Base-by-base conservation (phyloP, 2,888 invertebrate species). In the Linyphia triangularis region DNA sequence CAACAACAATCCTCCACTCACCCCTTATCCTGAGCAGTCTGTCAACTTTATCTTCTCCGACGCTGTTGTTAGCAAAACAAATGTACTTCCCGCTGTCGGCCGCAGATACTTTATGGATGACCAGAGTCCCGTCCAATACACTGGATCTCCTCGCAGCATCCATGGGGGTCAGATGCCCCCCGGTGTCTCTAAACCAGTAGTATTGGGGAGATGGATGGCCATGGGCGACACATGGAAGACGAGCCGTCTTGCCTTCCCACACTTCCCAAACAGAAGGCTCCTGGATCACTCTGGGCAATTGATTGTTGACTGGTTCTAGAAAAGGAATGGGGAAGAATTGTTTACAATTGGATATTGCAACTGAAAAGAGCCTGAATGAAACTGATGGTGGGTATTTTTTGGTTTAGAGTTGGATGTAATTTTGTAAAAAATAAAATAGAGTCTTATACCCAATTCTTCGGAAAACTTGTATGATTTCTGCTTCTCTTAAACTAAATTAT, bases 31-130 rank as follows among this genome's bases (percentile, higher is more conserved):
- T 72, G 22, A 91, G 83, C 33, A 86, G 72, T 70, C 89, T 83
- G 61, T 91, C 90, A 40, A 82, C 88, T 81, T 90, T 90, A 9
- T 89, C 89, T 63, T 90, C 89, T 6, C 90, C 90, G 33, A 90
- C 83, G 59, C 90, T 89, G 73, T 91, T 91, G 72, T 91, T 91
- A 61, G 91, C 90, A 22, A 90, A 75, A 83, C 91, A 91, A n/a
- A 90, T 84, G 75, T 90, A 90, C 69, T 89, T 90, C 16, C 91
- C 90, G 19, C 77, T 90, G 63, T 91, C 91, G 0, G 72, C 37
- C 1, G 79, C 51, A 1, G 78, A 78, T 22, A 83, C 84, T 63
- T 89, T 84, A 57, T 75, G 84, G 37, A 89, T 88, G 43, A 89
- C 67, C 40, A 89, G 37, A 4, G 89, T 89, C 9, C 89, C 89